Evolutionary conservation across 2,797 vertebrate species (phyloP).

Genomic region (Taenioides sp.): DNA sequence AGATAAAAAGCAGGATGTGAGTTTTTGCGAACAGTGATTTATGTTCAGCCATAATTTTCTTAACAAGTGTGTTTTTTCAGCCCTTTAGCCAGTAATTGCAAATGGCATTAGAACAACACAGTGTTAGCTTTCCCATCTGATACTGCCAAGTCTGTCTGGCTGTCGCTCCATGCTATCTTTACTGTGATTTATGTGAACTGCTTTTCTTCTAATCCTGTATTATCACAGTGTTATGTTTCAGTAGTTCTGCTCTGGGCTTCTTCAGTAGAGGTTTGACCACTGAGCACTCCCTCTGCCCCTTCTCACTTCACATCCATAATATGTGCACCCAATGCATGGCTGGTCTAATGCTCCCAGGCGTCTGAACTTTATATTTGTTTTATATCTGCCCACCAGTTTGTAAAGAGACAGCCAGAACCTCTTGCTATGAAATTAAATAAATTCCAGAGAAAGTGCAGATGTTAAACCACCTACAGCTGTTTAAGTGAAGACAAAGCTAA

Average conservation of each 20-base stretch:
- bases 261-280: constrained; percentile 33
- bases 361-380: constrained; percentile 20
- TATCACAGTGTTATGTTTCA: constrained; percentile 42
- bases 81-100: not conserved
- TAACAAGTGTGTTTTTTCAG: not conserved
- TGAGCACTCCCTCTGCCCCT: constrained; percentile 11
- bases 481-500: not conserved
- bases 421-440: not conserved
- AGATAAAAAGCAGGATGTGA: no score
- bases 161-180: constrained; percentile 17
- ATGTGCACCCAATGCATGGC: constrained; percentile 23
- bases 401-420: not conserved
- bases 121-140: constrained; percentile 15
- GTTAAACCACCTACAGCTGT: not conserved
- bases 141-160: constrained; percentile 12
- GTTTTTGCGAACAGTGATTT: not conserved
- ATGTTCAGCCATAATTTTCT: not conserved
- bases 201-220: constrained; percentile 19
- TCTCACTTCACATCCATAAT: constrained; percentile 21
- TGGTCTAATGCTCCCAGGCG: constrained; percentile 14
- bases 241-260: constrained; percentile 39
- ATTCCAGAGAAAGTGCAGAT: not conserved
- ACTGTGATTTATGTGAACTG: constrained; percentile 23
- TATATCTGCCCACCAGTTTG: constrained; percentile 9
- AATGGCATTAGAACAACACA: not conserved